Percentiles rank a stretch among this genome's conserved stretches.
These are phyloP conservation scores for Hydrocynus forskahlii DNA, from an alignment of 2,797 vertebrate species.

Conservation along the genomic window DNA sequence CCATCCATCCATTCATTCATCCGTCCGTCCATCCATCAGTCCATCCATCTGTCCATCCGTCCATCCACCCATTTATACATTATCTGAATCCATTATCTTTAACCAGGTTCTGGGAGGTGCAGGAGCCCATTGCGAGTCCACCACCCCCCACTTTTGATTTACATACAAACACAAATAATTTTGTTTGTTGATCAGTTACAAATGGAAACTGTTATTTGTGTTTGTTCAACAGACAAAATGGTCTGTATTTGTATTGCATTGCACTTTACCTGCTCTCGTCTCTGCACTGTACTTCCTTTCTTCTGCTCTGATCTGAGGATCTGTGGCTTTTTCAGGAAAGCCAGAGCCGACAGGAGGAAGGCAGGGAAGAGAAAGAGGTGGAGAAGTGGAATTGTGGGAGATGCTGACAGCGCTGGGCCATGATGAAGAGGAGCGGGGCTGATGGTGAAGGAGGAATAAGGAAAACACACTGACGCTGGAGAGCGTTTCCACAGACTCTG, in stretches of 20 bases:
- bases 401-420: constrained; percentile 78
- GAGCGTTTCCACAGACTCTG: background rate
- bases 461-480: constrained; percentile 10
- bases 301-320: background rate
- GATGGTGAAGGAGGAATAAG: background rate
- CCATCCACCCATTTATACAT: no score
- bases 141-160: no score
- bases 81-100: no score
- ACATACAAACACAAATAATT: no score
- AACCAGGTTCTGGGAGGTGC: no score
- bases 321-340: constrained; percentile 56
- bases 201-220: no score
- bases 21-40: no score
- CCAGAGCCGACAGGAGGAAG: constrained; percentile 72
- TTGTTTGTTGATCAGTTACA: no score
- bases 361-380: constrained; percentile 65
- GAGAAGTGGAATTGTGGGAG: constrained; percentile 76
- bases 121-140: no score
- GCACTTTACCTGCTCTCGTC: background rate
- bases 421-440: constrained; percentile 68
- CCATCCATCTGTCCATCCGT: no score
- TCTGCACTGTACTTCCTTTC: background rate
- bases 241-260: background rate
- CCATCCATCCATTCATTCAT: no score
- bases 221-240: background rate